Evolutionary conservation across 2,113 vertebrate species (phyloP).

Genomic region (Hippolais icterina): DNA sequence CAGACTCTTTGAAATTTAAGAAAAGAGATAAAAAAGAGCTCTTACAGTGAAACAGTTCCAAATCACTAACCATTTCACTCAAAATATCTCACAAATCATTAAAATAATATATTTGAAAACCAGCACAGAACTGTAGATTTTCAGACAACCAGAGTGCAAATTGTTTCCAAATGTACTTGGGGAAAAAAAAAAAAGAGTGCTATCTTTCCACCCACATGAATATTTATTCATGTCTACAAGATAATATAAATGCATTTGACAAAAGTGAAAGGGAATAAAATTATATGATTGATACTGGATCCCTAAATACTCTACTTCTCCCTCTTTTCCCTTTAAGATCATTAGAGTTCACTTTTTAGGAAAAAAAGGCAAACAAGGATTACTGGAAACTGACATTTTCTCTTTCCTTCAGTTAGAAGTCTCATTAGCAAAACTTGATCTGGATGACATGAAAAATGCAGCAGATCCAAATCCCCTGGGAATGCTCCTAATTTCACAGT

Average conservation of each 20-base stretch:
- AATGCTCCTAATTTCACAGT: neutral
- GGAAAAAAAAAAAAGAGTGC: neutral
- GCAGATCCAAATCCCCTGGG: neutral
- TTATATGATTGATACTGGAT: neutral
- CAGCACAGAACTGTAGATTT: conserved; percentile 29
- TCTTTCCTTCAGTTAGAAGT: neutral
- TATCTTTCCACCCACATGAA: conserved; percentile 23
- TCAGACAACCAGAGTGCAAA: conserved; percentile 33
- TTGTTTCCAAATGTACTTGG: conserved; percentile 36
- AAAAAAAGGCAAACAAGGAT: neutral
- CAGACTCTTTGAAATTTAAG: neutral
- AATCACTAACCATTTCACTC: neutral
- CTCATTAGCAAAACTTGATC: neutral
- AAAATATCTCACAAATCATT: conserved; percentile 17
- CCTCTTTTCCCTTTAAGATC: neutral
- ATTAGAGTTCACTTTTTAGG: neutral
- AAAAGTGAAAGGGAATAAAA: conserved; percentile 4
- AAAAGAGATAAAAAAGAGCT: neutral
- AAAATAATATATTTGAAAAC: conserved; percentile 37
- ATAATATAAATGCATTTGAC: neutral
- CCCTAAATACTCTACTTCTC: neutral
- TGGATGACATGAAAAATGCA: neutral
- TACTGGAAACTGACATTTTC: neutral
- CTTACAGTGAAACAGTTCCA: neutral
- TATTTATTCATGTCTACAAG: conserved; percentile 50